Evolutionary conservation across 64 coral and sea anemone species (phyloP).

Genomic region (Porites australiensis): DNA sequence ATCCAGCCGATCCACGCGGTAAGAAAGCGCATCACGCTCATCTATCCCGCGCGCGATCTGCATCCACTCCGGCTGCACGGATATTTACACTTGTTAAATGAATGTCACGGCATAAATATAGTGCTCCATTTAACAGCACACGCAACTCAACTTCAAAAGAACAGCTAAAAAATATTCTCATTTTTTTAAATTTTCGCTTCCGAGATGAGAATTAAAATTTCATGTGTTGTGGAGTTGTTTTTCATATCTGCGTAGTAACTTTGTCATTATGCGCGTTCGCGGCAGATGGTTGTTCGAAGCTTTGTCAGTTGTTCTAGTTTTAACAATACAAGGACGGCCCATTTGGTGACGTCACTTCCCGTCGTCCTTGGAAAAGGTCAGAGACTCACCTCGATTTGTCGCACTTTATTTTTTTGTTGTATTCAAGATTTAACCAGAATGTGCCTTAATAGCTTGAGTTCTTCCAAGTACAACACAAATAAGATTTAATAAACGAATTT

Average conservation of each 20-base stretch:
- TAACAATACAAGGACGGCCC: slow-evolving; percentile 44
- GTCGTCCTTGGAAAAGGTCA: slow-evolving; percentile 36
- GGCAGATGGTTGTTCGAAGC: slow-evolving; percentile 60
- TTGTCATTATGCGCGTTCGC: not conserved
- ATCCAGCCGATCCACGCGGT: no score
- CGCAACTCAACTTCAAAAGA: not conserved
- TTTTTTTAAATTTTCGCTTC: not conserved
- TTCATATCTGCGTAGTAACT: slow-evolving; percentile 45
- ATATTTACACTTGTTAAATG: no score
- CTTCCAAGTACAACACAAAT: no score
- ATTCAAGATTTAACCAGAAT: no score
- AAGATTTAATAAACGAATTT: no score
- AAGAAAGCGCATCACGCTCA: no score
- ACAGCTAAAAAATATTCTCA: not conserved
- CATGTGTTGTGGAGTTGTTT: slow-evolving; percentile 12
- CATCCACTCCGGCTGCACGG: no score
- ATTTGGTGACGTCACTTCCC: slow-evolving; percentile 54
- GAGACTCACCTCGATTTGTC: no score
- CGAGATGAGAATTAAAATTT: slow-evolving; percentile 40
- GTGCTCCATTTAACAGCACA: not conserved
- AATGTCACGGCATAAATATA: no score
- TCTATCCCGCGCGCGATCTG: no score
- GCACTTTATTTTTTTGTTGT: no score
- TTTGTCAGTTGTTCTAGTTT: slow-evolving; percentile 55
- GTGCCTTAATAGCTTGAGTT: no score